Percentiles rank a stretch among this genome's conserved stretches.
Conservation (phyloP, 2,888 invertebrate genomes). For the Pheosia gnoma region DNA sequence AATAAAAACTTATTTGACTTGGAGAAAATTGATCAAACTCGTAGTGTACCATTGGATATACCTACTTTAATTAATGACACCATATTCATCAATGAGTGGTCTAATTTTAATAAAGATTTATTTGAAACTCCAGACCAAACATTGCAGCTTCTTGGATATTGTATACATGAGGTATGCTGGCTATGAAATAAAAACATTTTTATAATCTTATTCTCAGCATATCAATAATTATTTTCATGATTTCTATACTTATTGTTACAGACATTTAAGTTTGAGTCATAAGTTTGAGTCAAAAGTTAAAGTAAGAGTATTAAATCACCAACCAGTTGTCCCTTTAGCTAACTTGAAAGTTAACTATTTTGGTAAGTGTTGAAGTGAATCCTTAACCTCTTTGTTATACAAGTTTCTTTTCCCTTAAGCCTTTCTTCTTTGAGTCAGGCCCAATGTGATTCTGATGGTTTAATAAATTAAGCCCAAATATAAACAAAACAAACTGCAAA, state of each 20-base stretch:
- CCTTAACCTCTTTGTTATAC: background rate
- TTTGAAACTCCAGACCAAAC: conserved; percentile 86
- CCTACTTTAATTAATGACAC: conserved; percentile 81
- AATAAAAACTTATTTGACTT: conserved; percentile 76
- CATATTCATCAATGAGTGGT: conserved; percentile 85
- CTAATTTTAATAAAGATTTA: conserved; percentile 86
- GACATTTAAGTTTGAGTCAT: conserved; percentile 73
- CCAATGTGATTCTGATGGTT: too few species aligned
- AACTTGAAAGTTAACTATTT: conserved; percentile 89
- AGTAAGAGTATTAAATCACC: conserved; percentile 80
- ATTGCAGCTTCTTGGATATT: conserved; percentile 89
- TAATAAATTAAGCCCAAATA: too few species aligned
- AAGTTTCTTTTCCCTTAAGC: too few species aligned
- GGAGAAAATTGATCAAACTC: conserved; percentile 83
- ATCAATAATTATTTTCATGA: background rate
- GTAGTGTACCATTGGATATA: conserved; percentile 84
- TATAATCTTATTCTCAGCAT: background rate
- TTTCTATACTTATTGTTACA: conserved; percentile 44
- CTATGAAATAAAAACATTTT: background rate
- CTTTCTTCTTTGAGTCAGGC: too few species aligned
- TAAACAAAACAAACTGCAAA: too few species aligned
- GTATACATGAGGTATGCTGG: conserved; percentile 88
- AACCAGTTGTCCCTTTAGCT: conserved; percentile 86
- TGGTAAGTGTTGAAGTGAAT: conserved; percentile 78
- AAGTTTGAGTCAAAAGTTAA: conserved; percentile 70